Evolutionary conservation across 2,888 invertebrate species (phyloP).

Genomic region (Melanostoma mellinum): DNA sequence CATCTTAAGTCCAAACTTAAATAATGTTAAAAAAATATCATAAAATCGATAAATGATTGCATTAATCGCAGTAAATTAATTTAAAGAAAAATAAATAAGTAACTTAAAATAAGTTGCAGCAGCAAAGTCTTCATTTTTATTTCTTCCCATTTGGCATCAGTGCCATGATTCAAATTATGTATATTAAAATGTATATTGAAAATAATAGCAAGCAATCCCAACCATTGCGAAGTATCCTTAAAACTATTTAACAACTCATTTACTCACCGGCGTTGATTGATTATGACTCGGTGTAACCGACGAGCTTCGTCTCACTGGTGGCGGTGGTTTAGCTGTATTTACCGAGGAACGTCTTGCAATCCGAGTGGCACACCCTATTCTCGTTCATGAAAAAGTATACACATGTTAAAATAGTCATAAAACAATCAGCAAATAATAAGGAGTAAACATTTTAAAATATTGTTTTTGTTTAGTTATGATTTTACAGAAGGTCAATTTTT

Average conservation of each 20-base stretch:
- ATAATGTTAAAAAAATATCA: too few species aligned
- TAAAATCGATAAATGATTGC: too few species aligned
- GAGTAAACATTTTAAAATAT: not conserved
- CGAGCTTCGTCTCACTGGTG: constrained; percentile 92
- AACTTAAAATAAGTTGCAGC: too few species aligned
- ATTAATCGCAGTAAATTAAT: too few species aligned
- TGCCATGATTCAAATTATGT: too few species aligned
- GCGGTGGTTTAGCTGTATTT: constrained; percentile 87
- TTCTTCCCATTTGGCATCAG: too few species aligned
- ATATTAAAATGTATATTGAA: too few species aligned
- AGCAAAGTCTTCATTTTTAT: too few species aligned
- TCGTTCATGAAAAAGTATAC: constrained; percentile 45
- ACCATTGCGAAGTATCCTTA: not conserved
- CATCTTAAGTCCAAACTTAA: too few species aligned
- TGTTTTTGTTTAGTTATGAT: constrained; percentile 17
- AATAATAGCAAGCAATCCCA: not conserved
- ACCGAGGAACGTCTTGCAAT: constrained; percentile 82
- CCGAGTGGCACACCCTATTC: constrained; percentile 78
- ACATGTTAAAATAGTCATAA: constrained; percentile 33
- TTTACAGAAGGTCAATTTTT: constrained; percentile 14
- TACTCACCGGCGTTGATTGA: constrained; percentile 79
- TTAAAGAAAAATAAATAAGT: too few species aligned
- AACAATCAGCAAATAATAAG: not conserved
- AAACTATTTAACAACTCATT: not conserved
- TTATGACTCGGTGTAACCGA: constrained; percentile 82